These are phyloP conservation scores for Castor canadensis DNA, from an alignment of 2,113 vertebrate genomes.

Conservation along the genomic window DNA sequence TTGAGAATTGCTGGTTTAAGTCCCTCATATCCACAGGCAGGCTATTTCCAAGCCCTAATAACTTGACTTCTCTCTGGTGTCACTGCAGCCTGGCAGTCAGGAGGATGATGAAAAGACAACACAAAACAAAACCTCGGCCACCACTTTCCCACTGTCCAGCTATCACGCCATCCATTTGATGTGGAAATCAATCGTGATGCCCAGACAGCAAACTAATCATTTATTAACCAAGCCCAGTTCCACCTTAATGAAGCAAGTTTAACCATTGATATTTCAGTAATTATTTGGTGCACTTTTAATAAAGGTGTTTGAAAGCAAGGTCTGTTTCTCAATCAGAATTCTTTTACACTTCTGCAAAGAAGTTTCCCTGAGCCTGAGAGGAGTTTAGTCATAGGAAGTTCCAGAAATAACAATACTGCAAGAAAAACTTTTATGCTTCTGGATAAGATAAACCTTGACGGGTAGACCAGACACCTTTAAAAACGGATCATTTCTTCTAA, in stretches of 20 bases:
- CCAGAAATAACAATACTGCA: background rate
- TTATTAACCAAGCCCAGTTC: constrained; percentile 39
- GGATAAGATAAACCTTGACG: background rate
- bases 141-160: background rate
- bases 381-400: background rate
- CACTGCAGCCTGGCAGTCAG: background rate
- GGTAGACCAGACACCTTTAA: background rate
- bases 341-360: constrained; percentile 31
- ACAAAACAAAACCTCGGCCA: background rate
- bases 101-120: background rate
- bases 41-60: background rate
- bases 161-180: background rate
- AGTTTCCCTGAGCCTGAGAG: background rate
- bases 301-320: background rate
- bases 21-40: background rate
- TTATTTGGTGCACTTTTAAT: constrained; percentile 37
- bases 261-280: constrained; percentile 12
- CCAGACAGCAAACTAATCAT: constrained; percentile 28
- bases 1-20: background rate
- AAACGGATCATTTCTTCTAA: background rate
- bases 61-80: background rate
- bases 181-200: background rate
- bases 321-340: constrained; percentile 18
- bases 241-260: constrained; percentile 45
- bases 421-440: background rate